Evolutionary conservation across 1,140 invertebrate genomes (phyloP).

Genomic region (Habropoda laboriosa): DNA sequence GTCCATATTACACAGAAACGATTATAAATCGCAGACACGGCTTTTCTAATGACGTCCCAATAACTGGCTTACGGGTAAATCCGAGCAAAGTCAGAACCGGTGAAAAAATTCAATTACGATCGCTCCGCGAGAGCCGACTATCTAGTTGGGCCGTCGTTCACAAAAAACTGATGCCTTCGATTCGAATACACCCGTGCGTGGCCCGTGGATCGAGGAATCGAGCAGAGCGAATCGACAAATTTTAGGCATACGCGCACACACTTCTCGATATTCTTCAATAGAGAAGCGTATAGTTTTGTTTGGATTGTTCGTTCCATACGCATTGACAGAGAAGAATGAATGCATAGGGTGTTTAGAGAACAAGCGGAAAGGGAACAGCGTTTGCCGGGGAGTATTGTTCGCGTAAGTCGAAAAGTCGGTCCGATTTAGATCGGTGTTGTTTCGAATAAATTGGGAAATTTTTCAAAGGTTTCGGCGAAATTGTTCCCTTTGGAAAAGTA

Average conservation of each 20-base stretch:
- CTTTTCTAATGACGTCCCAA: slow-evolving; percentile 20
- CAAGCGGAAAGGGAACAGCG: neutral
- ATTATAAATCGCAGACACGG: slow-evolving; percentile 22
- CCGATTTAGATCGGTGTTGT: neutral
- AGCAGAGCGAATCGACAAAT: neutral
- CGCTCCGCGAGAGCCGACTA: slow-evolving; percentile 6
- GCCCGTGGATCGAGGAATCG: neutral
- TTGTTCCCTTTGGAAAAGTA: too few relatives aligned
- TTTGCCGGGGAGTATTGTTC: neutral
- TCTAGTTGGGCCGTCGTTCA: neutral
- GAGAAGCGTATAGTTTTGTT: neutral
- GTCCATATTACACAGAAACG: too few relatives aligned
- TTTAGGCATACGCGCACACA: neutral
- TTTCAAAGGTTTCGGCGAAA: too few relatives aligned
- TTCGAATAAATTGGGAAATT: neutral
- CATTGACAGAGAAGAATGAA: neutral
- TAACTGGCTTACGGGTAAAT: slow-evolving; percentile 26
- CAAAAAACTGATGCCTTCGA: slow-evolving; percentile 1
- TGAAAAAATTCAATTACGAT: slow-evolving; percentile 31
- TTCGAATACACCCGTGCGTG: neutral
- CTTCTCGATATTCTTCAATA: neutral
- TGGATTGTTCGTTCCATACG: neutral
- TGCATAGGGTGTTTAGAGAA: neutral
- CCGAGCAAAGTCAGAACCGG: slow-evolving; percentile 16
- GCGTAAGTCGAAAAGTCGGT: neutral